These are phyloP conservation scores for Leucophenga maculata DNA, from an alignment of 2,888 invertebrate genomes.

Conservation along the genomic window DNA sequence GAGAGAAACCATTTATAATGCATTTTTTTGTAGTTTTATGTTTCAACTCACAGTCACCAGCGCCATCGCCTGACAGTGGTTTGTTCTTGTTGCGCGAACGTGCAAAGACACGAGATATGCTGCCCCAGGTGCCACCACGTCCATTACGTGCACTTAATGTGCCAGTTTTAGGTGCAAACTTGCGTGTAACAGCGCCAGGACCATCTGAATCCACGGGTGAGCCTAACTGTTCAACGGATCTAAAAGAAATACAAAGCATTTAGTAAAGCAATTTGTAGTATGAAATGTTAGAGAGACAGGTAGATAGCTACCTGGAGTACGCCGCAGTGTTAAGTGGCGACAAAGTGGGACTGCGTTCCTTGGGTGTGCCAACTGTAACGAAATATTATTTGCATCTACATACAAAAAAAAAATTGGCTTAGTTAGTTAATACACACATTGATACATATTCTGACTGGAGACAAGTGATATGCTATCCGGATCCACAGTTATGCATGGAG, in stretches of 20 bases:
- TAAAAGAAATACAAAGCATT: slow-evolving; percentile 35
- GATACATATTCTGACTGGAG: slow-evolving; percentile 73
- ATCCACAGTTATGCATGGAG: slow-evolving; percentile 72
- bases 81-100: slow-evolving; percentile 88
- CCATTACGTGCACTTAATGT: slow-evolving; percentile 74
- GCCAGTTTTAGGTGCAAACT: slow-evolving; percentile 68
- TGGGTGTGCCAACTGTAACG: slow-evolving; percentile 81
- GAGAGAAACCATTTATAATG: neutral
- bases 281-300: neutral
- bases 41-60: slow-evolving; percentile 75
- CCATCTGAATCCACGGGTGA: slow-evolving; percentile 83
- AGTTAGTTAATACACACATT: slow-evolving; percentile 63
- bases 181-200: slow-evolving; percentile 72
- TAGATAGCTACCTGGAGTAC: slow-evolving; percentile 77
- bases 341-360: slow-evolving; percentile 87
- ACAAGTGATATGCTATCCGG: slow-evolving; percentile 73
- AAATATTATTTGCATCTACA: neutral
- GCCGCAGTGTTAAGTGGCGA: slow-evolving; percentile 85
- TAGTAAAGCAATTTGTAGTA: neutral
- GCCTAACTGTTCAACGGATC: slow-evolving; percentile 83
- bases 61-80: slow-evolving; percentile 71
- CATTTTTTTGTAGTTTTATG: neutral
- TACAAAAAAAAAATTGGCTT: no score
- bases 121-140: slow-evolving; percentile 88
- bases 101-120: slow-evolving; percentile 91